Conservation (phyloP, 1,140 invertebrate genomes). For the Lepidurus arcticus region DNA sequence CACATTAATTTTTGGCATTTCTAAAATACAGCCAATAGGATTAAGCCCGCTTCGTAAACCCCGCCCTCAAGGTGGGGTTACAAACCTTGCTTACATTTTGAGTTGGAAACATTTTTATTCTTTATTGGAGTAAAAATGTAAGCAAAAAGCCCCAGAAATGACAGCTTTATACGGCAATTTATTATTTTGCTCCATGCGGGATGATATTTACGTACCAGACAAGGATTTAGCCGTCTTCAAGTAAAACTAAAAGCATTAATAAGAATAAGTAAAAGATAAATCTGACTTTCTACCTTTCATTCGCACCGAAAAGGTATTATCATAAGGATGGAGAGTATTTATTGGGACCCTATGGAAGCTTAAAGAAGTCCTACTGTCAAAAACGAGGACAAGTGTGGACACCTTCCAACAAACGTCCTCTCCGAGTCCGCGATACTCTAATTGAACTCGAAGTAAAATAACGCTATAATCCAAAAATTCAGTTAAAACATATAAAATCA, state of each 20-base stretch:
- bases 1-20: no score
- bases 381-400: neutral
- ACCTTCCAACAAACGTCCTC: neutral
- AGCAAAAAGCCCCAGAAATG: neutral
- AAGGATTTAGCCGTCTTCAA: conserved; percentile 6
- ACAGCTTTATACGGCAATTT: neutral
- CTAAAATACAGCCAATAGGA: no score
- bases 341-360: neutral
- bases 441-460: neutral
- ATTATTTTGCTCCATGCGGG: neutral
- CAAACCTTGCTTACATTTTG: no score
- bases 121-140: no score
- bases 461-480: neutral
- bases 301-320: neutral
- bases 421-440: neutral
- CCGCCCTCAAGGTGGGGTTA: no score
- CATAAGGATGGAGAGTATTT: conserved; percentile 1
- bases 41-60: no score
- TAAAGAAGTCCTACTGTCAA: neutral
- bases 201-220: neutral
- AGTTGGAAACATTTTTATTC: neutral
- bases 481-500: neutral
- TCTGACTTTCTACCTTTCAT: neutral
- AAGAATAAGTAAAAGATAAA: neutral
- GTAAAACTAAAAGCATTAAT: neutral